Conservation (phyloP, 2,113 vertebrate species). For the Onychostoma macrolepis region DNA sequence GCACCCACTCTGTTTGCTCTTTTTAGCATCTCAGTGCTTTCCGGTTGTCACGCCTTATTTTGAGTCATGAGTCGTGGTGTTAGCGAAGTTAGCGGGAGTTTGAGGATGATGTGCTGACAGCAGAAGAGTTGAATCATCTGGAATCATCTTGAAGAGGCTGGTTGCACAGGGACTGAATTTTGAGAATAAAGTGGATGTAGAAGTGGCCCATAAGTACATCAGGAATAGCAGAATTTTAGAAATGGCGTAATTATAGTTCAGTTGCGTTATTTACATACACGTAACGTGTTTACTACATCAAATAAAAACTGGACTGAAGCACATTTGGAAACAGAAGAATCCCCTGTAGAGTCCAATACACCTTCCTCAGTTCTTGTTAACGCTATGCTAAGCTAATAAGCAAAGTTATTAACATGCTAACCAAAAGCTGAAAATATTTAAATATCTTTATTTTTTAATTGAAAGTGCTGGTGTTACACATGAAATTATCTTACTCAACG, state of each 20-base stretch:
- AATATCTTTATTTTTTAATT: too few relatives aligned
- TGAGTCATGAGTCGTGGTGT: constrained; percentile 23
- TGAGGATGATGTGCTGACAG: constrained; percentile 27
- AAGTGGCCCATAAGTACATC: background rate
- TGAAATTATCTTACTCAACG: too few relatives aligned
- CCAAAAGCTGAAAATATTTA: background rate
- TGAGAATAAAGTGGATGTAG: background rate
- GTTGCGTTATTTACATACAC: background rate
- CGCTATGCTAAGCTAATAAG: background rate
- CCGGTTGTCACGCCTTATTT: constrained; percentile 33
- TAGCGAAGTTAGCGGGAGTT: background rate
- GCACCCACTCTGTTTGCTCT: constrained; percentile 40
- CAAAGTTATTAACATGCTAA: background rate
- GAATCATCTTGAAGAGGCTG: constrained; percentile 1
- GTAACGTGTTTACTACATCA: background rate
- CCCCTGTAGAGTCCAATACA: background rate
- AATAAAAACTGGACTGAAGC: background rate
- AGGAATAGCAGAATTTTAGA: background rate
- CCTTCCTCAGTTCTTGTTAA: background rate
- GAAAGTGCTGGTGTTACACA: too few relatives aligned
- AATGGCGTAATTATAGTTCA: background rate
- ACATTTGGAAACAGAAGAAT: too few relatives aligned
- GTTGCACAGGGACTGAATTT: background rate
- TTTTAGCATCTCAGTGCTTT: constrained; percentile 25
- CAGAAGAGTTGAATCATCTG: constrained; percentile 32